phyloP scores from a whole-genome alignment of 2,113 vertebrate genomes.

The Cynocephalus volans region DNA sequence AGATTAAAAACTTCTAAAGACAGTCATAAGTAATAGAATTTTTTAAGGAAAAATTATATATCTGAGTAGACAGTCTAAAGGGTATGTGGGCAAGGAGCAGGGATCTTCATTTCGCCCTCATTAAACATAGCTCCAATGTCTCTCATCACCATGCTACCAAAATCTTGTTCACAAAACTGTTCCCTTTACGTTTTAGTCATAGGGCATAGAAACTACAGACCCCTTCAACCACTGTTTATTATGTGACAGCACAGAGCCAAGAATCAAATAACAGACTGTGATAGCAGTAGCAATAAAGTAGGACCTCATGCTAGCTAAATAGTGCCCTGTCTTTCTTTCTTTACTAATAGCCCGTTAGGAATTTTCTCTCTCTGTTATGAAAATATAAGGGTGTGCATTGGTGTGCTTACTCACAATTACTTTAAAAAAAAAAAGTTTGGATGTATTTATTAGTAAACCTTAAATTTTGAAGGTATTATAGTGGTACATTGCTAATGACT shows the following conservation, averaged over 20 bases:
- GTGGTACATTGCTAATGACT: neutral
- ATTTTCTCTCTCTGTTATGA: slow-evolving; percentile 33
- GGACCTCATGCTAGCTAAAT: slow-evolving; percentile 27
- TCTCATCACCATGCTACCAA: neutral
- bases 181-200: slow-evolving; percentile 1
- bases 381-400: slow-evolving; percentile 26
- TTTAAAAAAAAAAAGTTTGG: slow-evolving; percentile 57
- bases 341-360: slow-evolving; percentile 50
- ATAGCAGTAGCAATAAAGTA: neutral
- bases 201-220: neutral
- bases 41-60: slow-evolving; percentile 7
- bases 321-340: slow-evolving; percentile 55
- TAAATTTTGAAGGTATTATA: slow-evolving; percentile 39
- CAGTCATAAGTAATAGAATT: neutral
- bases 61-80: neutral
- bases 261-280: slow-evolving; percentile 47
- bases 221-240: slow-evolving; percentile 28
- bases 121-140: neutral
- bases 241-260: slow-evolving; percentile 53
- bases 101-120: slow-evolving; percentile 1
- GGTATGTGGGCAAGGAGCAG: neutral
- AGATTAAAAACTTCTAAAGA: slow-evolving; percentile 51
- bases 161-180: slow-evolving; percentile 21
- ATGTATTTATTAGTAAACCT: slow-evolving; percentile 66
- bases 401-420: slow-evolving; percentile 60